Evolutionary conservation across 2,113 vertebrate genomes (phyloP).

Genomic region (Arothron firmamentum): DNA sequence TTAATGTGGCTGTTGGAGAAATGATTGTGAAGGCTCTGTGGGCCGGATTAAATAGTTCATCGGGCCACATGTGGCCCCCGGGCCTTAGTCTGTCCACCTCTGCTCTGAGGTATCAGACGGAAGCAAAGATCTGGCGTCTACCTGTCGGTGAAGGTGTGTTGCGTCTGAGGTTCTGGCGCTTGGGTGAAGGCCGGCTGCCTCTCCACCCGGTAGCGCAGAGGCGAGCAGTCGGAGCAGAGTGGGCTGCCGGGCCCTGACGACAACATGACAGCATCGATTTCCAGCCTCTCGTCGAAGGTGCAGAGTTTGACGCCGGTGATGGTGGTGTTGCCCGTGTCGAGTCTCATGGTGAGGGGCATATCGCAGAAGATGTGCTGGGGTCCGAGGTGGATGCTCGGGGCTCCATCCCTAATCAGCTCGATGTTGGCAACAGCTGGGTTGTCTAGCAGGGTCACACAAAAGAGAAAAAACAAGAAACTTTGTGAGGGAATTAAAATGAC

Average conservation of each 20-base stretch:
- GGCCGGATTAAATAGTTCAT: too few relatives aligned
- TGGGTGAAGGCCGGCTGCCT: constrained; percentile 79
- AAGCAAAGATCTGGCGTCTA: constrained; percentile 53
- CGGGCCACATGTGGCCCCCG: too few relatives aligned
- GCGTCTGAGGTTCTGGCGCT: constrained; percentile 58
- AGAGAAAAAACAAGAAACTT: neutral
- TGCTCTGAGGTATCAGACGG: too few relatives aligned
- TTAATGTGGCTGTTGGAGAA: constrained; percentile 13
- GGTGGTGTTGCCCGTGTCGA: constrained; percentile 67
- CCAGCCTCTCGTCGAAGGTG: constrained; percentile 92
- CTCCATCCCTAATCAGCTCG: constrained; percentile 81
- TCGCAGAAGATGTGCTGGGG: constrained; percentile 88
- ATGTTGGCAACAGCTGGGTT: constrained; percentile 79
- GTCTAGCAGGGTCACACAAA: constrained; percentile 32
- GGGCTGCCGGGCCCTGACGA: constrained; percentile 79
- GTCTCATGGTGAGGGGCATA: constrained; percentile 83
- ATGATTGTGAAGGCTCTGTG: neutral
- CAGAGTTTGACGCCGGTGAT: constrained; percentile 82
- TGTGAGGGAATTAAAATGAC: too few relatives aligned
- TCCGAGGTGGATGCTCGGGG: constrained; percentile 80
- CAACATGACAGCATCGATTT: constrained; percentile 89
- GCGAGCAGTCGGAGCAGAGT: constrained; percentile 81
- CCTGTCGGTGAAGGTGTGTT: constrained; percentile 82
- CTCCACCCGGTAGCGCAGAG: constrained; percentile 78
- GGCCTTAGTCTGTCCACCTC: too few relatives aligned